Evolutionary conservation across 2,888 invertebrate species (phyloP).

Genomic region (Caenorhabditis auriculariae): DNA sequence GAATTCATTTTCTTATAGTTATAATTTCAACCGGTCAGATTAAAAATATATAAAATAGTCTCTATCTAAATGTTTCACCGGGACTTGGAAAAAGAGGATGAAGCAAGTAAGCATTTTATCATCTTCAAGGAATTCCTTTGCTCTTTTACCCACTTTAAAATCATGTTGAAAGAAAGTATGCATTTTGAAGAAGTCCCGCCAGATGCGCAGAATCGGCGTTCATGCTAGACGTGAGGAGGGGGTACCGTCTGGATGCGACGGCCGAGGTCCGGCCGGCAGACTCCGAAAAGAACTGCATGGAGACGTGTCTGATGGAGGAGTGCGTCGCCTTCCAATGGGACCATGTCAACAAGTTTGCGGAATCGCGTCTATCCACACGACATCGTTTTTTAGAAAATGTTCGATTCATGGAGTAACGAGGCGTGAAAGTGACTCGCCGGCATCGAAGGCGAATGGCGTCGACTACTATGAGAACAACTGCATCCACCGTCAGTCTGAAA

Average conservation of each 20-base stretch:
- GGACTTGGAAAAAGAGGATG: no score
- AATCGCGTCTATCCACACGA: constrained; percentile 40
- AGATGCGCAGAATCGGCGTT: constrained; percentile 36
- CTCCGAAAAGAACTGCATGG: constrained; percentile 25
- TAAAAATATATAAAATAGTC: no score
- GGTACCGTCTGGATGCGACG: constrained; percentile 18
- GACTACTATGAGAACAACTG: constrained; percentile 70
- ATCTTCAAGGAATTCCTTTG: no score
- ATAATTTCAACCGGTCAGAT: no score
- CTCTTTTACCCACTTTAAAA: no score
- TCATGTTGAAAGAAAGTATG: no score
- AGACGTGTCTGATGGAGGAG: constrained; percentile 29
- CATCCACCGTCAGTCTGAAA: constrained; percentile 64
- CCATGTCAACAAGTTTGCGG: no score
- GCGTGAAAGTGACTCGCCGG: constrained; percentile 4
- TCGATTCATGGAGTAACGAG: constrained; percentile 5
- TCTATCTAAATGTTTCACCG: no score
- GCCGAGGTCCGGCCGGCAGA: constrained; percentile 3
- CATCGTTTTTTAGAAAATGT: constrained; percentile 2
- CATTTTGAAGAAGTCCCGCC: constrained; percentile 11
- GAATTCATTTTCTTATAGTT: no score
- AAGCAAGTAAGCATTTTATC: no score
- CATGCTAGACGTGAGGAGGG: constrained; percentile 27
- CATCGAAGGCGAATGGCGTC: constrained; percentile 49
- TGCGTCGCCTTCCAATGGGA: constrained; percentile 35